Conservation (phyloP, 2,797 vertebrate species). For the Hippoglossus hippoglossus region DNA sequence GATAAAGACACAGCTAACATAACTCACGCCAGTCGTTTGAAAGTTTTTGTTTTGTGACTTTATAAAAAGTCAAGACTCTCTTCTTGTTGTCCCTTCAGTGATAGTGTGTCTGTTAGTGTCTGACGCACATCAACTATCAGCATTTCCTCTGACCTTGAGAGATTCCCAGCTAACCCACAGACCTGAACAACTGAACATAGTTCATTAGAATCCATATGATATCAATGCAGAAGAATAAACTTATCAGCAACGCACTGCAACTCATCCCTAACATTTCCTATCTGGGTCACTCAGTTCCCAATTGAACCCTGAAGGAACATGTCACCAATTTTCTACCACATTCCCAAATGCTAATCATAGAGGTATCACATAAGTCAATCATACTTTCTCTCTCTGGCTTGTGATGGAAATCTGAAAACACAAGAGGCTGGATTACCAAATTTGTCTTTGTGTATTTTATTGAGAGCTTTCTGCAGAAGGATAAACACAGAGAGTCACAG, state of each 20-base stretch:
- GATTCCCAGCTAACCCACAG: not conserved
- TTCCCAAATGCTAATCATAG: not conserved
- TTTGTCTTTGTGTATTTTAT: no score
- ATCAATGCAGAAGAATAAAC: not conserved
- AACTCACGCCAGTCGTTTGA: not conserved
- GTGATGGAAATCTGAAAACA: no score
- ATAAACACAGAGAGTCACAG: no score
- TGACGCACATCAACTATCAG: constrained; percentile 18
- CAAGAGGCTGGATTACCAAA: no score
- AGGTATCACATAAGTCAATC: not conserved
- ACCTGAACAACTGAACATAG: no score
- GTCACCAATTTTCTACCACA: not conserved
- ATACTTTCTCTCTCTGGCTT: not conserved
- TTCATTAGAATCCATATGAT: not conserved
- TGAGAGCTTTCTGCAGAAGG: no score
- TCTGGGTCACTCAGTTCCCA: constrained; percentile 1
- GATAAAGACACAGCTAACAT: not conserved
- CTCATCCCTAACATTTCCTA: not conserved
- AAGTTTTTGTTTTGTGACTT: not conserved
- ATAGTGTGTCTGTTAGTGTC: not conserved
- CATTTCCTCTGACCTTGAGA: constrained; percentile 37
- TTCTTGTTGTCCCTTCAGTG: not conserved
- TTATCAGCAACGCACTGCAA: not conserved
- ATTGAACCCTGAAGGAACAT: not conserved
- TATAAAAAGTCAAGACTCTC: not conserved